phyloP scores from a whole-genome alignment of 2,888 invertebrate genomes.

The Nomada ruficornis region DNA sequence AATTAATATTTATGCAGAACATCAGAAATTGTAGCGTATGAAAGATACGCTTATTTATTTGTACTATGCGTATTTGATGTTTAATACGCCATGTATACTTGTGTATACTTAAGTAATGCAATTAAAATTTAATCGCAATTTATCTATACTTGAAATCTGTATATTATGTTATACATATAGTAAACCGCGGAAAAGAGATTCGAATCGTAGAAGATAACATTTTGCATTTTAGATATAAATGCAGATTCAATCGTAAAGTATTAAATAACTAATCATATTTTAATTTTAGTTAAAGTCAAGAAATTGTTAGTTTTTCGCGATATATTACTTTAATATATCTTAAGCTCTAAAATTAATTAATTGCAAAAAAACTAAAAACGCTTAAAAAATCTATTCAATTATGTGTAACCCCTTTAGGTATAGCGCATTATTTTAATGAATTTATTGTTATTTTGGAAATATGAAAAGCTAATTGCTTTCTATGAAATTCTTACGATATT shows the following conservation, averaged over 20 bases:
- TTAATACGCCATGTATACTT: conserved; percentile 28
- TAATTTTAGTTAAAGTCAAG: neutral
- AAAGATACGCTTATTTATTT: conserved; percentile 36
- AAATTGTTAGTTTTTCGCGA: neutral
- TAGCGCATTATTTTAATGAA: conserved; percentile 11
- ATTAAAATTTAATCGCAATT: conserved; percentile 27
- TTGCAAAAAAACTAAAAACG: neutral
- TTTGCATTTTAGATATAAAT: conserved; percentile 4
- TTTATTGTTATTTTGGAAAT: conserved; percentile 6
- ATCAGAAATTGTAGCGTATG: conserved; percentile 25
- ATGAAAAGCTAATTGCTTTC: neutral
- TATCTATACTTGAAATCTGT: conserved; percentile 1
- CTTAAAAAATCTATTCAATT: conserved; percentile 14
- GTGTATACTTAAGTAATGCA: conserved; percentile 39
- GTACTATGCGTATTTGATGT: conserved; percentile 9
- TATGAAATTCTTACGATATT: conserved; percentile 2
- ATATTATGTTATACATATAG: conserved; percentile 27
- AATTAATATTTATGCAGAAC: conserved; percentile 6
- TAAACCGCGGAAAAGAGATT: conserved; percentile 6
- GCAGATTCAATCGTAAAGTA: conserved; percentile 8
- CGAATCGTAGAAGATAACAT: neutral
- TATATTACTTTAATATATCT: conserved; percentile 1
- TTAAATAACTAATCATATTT: conserved; percentile 3
- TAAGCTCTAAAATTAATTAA: neutral
- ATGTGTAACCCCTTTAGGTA: neutral